phyloP scores from a whole-genome alignment of 2,797 vertebrate species.

The Lepus oiostolus region DNA sequence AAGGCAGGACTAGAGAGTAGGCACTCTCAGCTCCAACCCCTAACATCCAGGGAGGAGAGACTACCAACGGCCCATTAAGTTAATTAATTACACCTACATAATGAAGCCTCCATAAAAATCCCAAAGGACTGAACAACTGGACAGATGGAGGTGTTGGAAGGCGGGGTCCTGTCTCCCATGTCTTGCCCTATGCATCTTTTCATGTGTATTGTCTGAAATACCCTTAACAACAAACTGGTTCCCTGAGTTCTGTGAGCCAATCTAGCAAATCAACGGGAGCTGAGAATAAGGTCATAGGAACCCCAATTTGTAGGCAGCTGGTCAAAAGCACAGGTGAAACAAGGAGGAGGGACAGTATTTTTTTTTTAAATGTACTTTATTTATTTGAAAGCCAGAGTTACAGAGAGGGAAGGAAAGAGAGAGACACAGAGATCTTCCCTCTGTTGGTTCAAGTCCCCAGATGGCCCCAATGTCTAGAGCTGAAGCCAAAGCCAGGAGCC shows the following conservation, averaged over 20 bases:
- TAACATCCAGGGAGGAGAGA: not conserved
- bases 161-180: not conserved
- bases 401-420: no score
- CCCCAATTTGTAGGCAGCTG: not conserved
- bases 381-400: no score
- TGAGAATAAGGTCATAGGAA: not conserved
- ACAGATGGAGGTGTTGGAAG: no score
- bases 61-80: not conserved
- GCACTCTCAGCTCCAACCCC: not conserved
- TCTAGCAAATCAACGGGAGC: not conserved
- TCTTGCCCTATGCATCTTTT: not conserved
- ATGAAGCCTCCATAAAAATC: not conserved
- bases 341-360: not conserved
- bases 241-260: not conserved
- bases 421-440: no score
- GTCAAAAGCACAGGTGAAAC: not conserved
- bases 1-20: not conserved
- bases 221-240: not conserved
- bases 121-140: not conserved
- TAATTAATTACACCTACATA: not conserved
- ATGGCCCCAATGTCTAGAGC: no score
- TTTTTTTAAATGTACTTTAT: no score
- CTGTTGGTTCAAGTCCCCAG: no score
- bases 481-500: no score
- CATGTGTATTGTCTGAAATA: no score